Base-by-base conservation (phyloP, 2,113 vertebrate species). In the Speoplatyrhinus poulsoni region DNA sequence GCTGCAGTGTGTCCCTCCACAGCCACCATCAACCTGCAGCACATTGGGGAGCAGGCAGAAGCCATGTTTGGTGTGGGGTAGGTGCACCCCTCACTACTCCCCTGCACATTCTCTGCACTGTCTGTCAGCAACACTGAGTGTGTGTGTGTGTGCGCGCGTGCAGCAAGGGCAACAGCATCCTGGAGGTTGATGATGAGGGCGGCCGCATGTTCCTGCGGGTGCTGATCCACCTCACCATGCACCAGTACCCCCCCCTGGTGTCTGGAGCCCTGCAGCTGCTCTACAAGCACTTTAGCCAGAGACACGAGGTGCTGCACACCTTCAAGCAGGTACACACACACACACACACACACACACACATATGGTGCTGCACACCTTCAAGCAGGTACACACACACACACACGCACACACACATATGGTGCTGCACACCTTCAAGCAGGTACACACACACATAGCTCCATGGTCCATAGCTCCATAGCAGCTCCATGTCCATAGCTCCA, bases 31-130 rank as follows among this genome's bases (percentile, higher is more conserved):
- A 99, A 99, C 84, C 87, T 98, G 85, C 96, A 95, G 57, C 91
- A 90, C 50, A 98, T 99, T 0, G 96, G 96, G n/a, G 96, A 99
- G 71, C 96, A 98, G 19, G 96, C 98, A 0, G 97, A 98, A 77
- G 96, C 96, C 74, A 99, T 99, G 96, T 99, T 99, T 15, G 95
- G 96, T 81, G 93, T 98, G 9, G 96, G 97, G 98, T 99, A 89
- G 89, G 95, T 91, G 36, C 47, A 62, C 57, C 1, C 12, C 5
- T 4, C 16, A 26, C 16, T 52, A 15, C 13, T 41, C 49, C 15
- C 49, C 4, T 53, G 1, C 12, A 53, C 50, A n/a, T 8, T 1
- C 15, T 53, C 52, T 53, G 49, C 49, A 11, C 49, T 9, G 8
- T 63, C 17, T 62, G 49, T 60, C 56, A 26, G 19, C 33, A 60